Base-by-base conservation (phyloP, 2,888 invertebrate species). In the Caenorhabditis sinica region DNA sequence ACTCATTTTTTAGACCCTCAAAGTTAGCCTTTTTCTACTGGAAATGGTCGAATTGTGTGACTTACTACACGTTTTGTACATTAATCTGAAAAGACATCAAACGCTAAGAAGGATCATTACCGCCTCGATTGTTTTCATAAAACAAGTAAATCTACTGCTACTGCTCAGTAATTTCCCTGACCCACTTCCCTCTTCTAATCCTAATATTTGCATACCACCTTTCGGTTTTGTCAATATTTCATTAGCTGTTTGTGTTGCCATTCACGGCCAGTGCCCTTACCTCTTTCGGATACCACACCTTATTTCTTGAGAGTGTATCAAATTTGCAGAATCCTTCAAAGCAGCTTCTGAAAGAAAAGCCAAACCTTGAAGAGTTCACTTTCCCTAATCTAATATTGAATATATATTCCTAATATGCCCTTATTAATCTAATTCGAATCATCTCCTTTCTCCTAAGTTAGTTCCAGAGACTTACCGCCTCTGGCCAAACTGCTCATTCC, bases 231-330 rank as follows among this genome's bases (percentile, higher is more conserved):
- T 75, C 65, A 75, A 75, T 66, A 75, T 75, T 75, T 75, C 75
- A 75, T 75, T 75, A 75, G 75, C 66, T 75, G 65, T 75, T 75
- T 75, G 58, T 75, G 75, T 75, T 75, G 74, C 74, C 74, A 74
- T 74, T 74, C 74, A 53, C 63, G 63, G 61, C 25, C 56, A 53
- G 25, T 36, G 30, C 40, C 69, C 9, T 36, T 61, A 11, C 61
- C 51, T 43, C 61, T 51, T 61, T 61, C 30, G 33, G 17, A 23
- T 56, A 75, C 75, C 66, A 58, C 75, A 75, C 75, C 75, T 58
- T 36, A 1, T 25, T 56, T 65, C 53, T 56, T 20, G 30, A 72
- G 72, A 61, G 75, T 75, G 75, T 75, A 66, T 75, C 75, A 75
- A 58, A 58, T 58, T 75, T 20, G 66, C 25, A 33, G 20, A 51